Evolutionary conservation across 2,888 invertebrate species (phyloP), one percentile per base, ranked within the genome.

Genomic region (Cerceris ruficornis): DNA sequence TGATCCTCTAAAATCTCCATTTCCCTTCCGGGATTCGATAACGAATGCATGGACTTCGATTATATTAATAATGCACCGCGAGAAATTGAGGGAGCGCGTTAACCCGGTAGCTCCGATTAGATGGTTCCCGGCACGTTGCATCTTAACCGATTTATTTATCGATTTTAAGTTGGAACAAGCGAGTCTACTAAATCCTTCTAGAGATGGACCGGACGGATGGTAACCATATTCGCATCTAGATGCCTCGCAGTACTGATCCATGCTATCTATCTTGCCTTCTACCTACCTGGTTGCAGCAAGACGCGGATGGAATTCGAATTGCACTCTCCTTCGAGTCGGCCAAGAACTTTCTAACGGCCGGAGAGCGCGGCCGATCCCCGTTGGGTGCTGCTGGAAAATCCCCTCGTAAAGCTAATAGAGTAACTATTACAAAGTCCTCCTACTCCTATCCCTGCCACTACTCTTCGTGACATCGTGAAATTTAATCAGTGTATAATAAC

Each of bases 241-340:
- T 78, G 74, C 68, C 69, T 81, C 62, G 60, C 65, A 68, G 70
- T 75, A 69, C 54, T 58, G 65, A 75, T 70, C 69, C 69, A n/a
- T 75, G 73, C 78, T 75, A 80, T 76, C 71, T 61, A 74, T 76
- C 76, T 79, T 58, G 76, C 41, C 55, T 61, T 69, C 50, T 54
- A 61, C 66, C 64, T 68, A 69, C 58, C 79, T 65, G 72, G 67
- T 69, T 65, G 70, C 61, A 55, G 62, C 64, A 50, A 76, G 72
- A 86, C 85, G 80, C 77, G 74, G 67, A 86, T 83, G 82, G 85
- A 87, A 85, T 84, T 81, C 82, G 81, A 86, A 87, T 86, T 78
- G 81, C 80, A 71, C 80, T 81, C 78, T 70, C 71, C 66, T 66
- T 65, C 76, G 79, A 59, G 58, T 68, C 58, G 54, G 58, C 66